phyloP scores from a whole-genome alignment of 2,113 vertebrate genomes.

The Hippopotamus amphibius region DNA sequence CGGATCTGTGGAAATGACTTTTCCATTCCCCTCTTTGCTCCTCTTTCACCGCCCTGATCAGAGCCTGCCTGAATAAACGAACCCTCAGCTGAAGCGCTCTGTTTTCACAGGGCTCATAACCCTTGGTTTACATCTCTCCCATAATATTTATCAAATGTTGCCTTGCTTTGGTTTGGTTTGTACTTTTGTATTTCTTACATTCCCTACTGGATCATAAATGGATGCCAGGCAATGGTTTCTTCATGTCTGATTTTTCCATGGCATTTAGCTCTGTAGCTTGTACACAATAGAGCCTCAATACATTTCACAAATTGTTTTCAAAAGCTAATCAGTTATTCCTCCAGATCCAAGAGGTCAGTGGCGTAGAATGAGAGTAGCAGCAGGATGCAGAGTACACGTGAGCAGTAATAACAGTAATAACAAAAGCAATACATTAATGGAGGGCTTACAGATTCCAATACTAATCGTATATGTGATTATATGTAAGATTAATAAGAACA shows the following conservation, averaged over 20 bases:
- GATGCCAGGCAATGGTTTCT: slow-evolving; percentile 20
- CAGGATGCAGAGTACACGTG: not conserved
- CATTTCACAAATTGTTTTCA: slow-evolving; percentile 41
- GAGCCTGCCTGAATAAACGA: not conserved
- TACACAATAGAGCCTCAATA: not conserved
- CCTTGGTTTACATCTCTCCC: not conserved
- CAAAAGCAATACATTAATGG: not conserved
- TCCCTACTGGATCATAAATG: not conserved
- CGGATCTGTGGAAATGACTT: not conserved
- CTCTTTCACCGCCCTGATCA: not conserved
- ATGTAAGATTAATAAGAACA: not conserved
- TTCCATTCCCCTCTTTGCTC: not conserved
- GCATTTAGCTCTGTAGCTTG: not conserved
- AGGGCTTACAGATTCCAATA: not conserved
- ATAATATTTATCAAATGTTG: slow-evolving; percentile 16
- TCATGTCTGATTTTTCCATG: not conserved
- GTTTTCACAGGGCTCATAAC: not conserved
- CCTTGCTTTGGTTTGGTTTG: not conserved
- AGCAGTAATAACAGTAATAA: not conserved
- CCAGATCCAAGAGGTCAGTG: not conserved
- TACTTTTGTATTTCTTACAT: not conserved
- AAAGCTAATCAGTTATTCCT: slow-evolving; percentile 39
- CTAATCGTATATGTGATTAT: not conserved
- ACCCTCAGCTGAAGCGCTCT: not conserved
- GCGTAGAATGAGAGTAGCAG: not conserved